These are phyloP conservation scores for Ctena decussata DNA, from an alignment of 2,888 invertebrate genomes.

Conservation along the genomic window DNA sequence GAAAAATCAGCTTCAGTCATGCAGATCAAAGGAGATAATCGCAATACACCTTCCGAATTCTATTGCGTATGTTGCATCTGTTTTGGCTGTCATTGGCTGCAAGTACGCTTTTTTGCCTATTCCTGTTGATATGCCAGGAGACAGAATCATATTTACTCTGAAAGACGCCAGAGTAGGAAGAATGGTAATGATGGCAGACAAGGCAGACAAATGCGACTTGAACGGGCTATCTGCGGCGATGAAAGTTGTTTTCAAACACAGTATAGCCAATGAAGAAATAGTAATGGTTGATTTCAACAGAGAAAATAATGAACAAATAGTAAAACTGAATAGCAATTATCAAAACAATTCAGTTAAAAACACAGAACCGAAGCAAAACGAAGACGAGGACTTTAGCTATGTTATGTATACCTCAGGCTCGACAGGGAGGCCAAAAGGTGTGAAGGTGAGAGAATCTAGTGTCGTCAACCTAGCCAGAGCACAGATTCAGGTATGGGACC, in stretches of 20 bases:
- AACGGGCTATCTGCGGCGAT: slow-evolving; percentile 40
- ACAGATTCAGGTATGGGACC: slow-evolving; percentile 95
- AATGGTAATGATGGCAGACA: slow-evolving; percentile 59
- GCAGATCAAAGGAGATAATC: slow-evolving; percentile 46
- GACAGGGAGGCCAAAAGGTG: slow-evolving; percentile 95
- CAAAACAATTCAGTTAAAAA: not conserved
- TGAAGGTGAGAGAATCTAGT: slow-evolving; percentile 92
- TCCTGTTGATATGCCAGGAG: slow-evolving; percentile 73
- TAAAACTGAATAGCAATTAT: not conserved
- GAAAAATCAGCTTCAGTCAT: not conserved
- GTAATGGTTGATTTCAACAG: slow-evolving; percentile 53
- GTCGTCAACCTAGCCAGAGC: slow-evolving; percentile 92
- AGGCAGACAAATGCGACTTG: slow-evolving; percentile 30
- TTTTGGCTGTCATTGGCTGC: slow-evolving; percentile 85
- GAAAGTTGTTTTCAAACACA: slow-evolving; percentile 34
- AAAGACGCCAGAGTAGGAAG: slow-evolving; percentile 66
- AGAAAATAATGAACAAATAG: not conserved
- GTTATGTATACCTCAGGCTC: slow-evolving; percentile 96
- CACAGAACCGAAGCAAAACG: not conserved
- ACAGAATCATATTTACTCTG: slow-evolving; percentile 73
- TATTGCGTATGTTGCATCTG: slow-evolving; percentile 81
- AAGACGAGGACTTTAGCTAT: slow-evolving; percentile 62
- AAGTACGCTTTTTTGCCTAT: slow-evolving; percentile 77
- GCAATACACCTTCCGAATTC: slow-evolving; percentile 74
- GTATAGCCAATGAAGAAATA: slow-evolving; percentile 34